Evolutionary conservation across 2,113 vertebrate species (phyloP), one percentile per base, ranked within the genome.

Genomic region (Neolamprologus hecqui): DNA sequence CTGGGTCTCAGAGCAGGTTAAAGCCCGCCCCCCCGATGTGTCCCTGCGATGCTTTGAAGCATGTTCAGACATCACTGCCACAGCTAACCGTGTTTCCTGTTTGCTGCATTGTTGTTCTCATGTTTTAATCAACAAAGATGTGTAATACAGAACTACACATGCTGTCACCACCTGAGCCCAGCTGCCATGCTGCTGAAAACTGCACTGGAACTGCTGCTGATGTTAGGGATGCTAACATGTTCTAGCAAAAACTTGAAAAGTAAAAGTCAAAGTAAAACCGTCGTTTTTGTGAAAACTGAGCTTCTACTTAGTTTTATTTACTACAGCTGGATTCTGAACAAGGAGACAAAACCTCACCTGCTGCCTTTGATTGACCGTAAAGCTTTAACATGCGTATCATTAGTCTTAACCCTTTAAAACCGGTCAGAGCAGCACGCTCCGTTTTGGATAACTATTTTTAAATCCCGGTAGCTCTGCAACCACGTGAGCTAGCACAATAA

Each of bases 21-120:
- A 75, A 26, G 9, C 70, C 45, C 6, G 23, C 6, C 19, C 19
- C 35, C 7, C 19, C 0, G 4, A 68, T 13, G 63, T 45, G 37
- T 47, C 37, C 14, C 37, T 26, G 23, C 4, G 4, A 17, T 75
- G 68, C 68, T 75, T 75, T 7, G 23, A 45, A 19, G 5, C 68
- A 47, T 26, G 14, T 47, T 47, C 15, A 42, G 37, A 15, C 65
- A 6, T 45, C n/a, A 6, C 31, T 42, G 35, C 37, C n/a, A 6
- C 31, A 70, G 35, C 37, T 42, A 15, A 42, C 21, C 2, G 2
- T 1, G 35, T 68, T 33, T 63, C 15, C 0, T 58, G 23, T 60
- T 60, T n/a, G 58, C 31, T 63, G 58, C 58, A 35, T 35, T 63
- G 58, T 35, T 63, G 58, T 63, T 12, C 60, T 12, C 63, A 8